phyloP scores from a whole-genome alignment of 1,140 invertebrate species.

The Hestina assimilis region DNA sequence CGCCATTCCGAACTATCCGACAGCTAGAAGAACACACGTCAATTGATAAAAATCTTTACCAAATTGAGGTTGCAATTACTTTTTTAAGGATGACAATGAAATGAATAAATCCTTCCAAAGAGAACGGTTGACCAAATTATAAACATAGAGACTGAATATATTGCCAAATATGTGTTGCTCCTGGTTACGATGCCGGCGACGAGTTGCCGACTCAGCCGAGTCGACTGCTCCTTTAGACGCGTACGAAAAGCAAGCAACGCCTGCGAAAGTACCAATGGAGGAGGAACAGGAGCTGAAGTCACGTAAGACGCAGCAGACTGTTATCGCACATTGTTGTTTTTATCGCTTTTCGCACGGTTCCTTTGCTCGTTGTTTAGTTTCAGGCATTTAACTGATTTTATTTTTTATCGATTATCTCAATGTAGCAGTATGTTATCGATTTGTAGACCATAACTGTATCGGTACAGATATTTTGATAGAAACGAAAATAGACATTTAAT shows the following conservation, averaged over 20 bases:
- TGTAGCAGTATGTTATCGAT: constrained; percentile 3
- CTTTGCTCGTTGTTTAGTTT: background rate
- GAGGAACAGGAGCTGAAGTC: constrained; percentile 42
- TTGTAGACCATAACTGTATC: background rate
- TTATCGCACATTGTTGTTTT: constrained; percentile 32
- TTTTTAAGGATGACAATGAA: constrained; percentile 24
- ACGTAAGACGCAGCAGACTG: constrained; percentile 54
- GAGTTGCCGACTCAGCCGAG: constrained; percentile 57
- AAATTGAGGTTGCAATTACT: constrained; percentile 4
- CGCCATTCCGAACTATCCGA: constrained; percentile 54
- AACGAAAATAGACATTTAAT: too few species aligned
- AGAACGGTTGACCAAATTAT: constrained; percentile 13
- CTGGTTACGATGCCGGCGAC: constrained; percentile 63
- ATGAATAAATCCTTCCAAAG: constrained; percentile 28
- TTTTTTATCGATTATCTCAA: constrained; percentile 1
- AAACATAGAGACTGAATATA: constrained; percentile 37
- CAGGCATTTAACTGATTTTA: background rate
- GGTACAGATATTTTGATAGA: background rate
- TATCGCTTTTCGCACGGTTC: constrained; percentile 31
- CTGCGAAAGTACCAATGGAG: constrained; percentile 31
- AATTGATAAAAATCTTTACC: constrained; percentile 28
- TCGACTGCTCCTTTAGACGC: constrained; percentile 42
- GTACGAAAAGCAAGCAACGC: constrained; percentile 42
- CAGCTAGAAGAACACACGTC: constrained; percentile 47
- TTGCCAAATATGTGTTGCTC: constrained; percentile 67